These are phyloP conservation scores for Cerastoderma edule DNA, from an alignment of 2,888 invertebrate species.

Conservation along the genomic window DNA sequence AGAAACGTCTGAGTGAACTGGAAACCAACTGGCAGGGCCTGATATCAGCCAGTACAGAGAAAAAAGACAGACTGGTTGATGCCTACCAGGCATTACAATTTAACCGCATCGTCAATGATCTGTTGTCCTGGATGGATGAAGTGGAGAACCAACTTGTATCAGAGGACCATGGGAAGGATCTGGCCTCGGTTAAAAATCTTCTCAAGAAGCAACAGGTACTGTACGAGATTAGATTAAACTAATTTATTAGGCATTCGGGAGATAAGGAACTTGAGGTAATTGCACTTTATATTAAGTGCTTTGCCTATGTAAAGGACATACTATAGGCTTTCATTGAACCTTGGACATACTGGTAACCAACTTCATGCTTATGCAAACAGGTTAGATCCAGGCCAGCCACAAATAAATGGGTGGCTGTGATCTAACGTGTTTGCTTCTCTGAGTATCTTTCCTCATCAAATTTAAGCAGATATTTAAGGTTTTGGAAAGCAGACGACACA, in stretches of 20 bases:
- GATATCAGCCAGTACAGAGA: conserved; percentile 91
- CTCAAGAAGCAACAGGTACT: conserved; percentile 86
- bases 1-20: conserved; percentile 91
- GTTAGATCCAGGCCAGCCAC: too few species aligned
- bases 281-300: neutral
- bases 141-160: conserved; percentile 90
- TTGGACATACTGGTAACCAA: too few species aligned
- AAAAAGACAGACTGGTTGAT: conserved; percentile 93
- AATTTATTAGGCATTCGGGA: neutral
- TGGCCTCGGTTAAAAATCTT: conserved; percentile 93
- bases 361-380: too few species aligned
- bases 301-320: too few species aligned
- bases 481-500: too few species aligned
- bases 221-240: too few species aligned
- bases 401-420: too few species aligned
- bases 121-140: conserved; percentile 96
- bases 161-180: conserved; percentile 93
- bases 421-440: too few species aligned
- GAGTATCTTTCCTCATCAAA: too few species aligned
- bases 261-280: neutral
- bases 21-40: conserved; percentile 94
- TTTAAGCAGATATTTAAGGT: too few species aligned
- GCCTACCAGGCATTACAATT: conserved; percentile 95
- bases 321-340: too few species aligned
- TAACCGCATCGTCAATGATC: conserved; percentile 94